Conservation (phyloP, 2,797 vertebrate species). For the Distichodus sexfasciatus region DNA sequence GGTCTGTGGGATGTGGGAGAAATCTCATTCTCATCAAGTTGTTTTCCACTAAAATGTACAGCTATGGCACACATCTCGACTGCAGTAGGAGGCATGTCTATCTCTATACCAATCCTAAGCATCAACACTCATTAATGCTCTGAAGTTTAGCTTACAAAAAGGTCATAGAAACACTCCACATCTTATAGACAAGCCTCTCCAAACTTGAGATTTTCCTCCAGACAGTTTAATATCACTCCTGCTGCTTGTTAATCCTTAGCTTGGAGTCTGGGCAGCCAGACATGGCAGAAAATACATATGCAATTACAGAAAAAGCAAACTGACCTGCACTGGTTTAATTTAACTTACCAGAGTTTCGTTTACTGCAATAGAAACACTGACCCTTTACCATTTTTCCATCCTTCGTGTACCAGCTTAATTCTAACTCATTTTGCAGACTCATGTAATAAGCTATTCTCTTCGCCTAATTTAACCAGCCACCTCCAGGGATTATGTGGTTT, state of each 20-base stretch:
- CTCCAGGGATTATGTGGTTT: slow-evolving; percentile 1
- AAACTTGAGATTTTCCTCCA: slow-evolving; percentile 4
- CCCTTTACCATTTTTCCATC: neutral
- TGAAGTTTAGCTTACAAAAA: neutral
- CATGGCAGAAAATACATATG: neutral
- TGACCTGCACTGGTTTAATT: neutral
- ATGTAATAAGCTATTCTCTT: slow-evolving; percentile 6
- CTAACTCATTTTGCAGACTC: slow-evolving; percentile 1
- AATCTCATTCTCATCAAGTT: slow-evolving; percentile 13
- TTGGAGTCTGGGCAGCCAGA: slow-evolving; percentile 24
- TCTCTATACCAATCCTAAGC: neutral
- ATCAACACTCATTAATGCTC: slow-evolving; percentile 1
- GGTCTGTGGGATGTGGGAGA: slow-evolving; percentile 1
- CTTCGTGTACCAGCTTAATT: neutral
- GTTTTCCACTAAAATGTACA: slow-evolving; percentile 13
- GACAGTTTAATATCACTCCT: slow-evolving; percentile 29
- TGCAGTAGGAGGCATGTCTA: neutral
- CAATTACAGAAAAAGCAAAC: neutral
- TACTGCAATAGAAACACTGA: slow-evolving; percentile 7
- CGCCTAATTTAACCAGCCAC: neutral
- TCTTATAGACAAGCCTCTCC: neutral
- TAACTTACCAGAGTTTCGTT: neutral
- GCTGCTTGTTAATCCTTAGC: slow-evolving; percentile 35
- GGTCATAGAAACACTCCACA: neutral
- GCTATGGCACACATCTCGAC: slow-evolving; percentile 13